Evolutionary conservation across 2,888 invertebrate species (phyloP).

Genomic region (Epistrophe grossulariae): DNA sequence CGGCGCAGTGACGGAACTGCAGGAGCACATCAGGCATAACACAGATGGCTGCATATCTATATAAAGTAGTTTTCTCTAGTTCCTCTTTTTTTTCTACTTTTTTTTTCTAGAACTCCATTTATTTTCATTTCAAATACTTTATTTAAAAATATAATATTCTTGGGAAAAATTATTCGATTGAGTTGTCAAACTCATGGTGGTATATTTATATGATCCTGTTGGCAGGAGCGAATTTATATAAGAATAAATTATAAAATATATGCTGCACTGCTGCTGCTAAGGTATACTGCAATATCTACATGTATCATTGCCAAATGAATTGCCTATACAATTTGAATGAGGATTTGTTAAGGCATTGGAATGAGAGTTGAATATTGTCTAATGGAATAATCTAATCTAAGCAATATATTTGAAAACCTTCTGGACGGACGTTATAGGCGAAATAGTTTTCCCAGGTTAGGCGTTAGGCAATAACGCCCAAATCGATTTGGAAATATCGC

Average conservation of each 20-base stretch:
- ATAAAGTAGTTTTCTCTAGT: slow-evolving; percentile 40
- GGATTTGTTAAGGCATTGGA: too few species aligned
- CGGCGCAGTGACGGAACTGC: neutral
- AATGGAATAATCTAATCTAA: too few species aligned
- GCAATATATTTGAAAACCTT: too few species aligned
- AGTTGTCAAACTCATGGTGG: slow-evolving; percentile 35
- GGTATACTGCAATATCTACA: neutral
- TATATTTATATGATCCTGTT: slow-evolving; percentile 10
- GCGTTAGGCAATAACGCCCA: too few species aligned
- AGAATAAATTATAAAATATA: neutral
- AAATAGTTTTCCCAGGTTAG: too few species aligned
- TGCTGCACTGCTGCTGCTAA: too few species aligned
- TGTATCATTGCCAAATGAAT: neutral
- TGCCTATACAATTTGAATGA: neutral
- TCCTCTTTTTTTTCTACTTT: slow-evolving; percentile 4
- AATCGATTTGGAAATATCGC: too few species aligned
- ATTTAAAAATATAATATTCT: slow-evolving; percentile 43
- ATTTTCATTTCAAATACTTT: slow-evolving; percentile 60
- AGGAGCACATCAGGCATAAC: neutral
- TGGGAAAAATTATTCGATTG: slow-evolving; percentile 47
- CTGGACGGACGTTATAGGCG: too few species aligned
- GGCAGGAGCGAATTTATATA: neutral
- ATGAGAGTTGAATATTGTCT: too few species aligned
- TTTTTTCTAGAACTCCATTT: slow-evolving; percentile 29
- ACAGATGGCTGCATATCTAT: slow-evolving; percentile 21